Base-by-base conservation (phyloP, 1,140 invertebrate species). In the Hycleus cichorii region DNA sequence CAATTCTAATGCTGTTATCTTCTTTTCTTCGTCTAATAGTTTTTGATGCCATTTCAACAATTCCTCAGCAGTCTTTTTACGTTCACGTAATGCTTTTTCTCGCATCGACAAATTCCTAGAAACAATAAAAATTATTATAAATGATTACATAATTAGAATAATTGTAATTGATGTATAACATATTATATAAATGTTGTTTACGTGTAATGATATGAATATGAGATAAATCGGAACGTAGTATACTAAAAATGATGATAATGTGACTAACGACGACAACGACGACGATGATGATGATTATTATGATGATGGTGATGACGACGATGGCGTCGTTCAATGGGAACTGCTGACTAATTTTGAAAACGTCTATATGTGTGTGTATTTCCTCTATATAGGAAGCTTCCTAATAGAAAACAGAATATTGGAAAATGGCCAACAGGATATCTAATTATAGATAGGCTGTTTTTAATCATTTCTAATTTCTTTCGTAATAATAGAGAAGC, bases 31-130 rank as follows among this genome's bases (percentile, higher is more conserved):
- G 43, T 69, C 66, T 42, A 71, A 47, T 26, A 74, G 60, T 51
- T 66, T 66, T 47, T 71, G 65, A 61, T 74, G 72, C 70, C 71
- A 73, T 71, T 70, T 58, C 51, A 74, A 48, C 27, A 74, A 52
- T 24, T 72, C 72, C 61, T 73, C 70, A 11, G 67, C 73, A 24
- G 65, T 65, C 56, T 69, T 69, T 50, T 65, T 59, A 38, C 73
- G 64, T 55, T 72, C 69, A 44, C 70, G 60, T 26, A 74, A 58
- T 4, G 66, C 71, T n/a, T 57, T 64, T 62, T 74, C 71, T 57
- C 70, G 60, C 65, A 70, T 69, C 62, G 71, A 69, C 49, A 74
- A 59, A 27, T 63, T 67, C 54, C 72, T 74, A 53, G 38, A 69
- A 32, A 32, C 7, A 32, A 32, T 32, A 32, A 7, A 5, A 32